Conservation (phyloP, 2,888 invertebrate genomes). For the Himalopsyche kuldschensis region DNA sequence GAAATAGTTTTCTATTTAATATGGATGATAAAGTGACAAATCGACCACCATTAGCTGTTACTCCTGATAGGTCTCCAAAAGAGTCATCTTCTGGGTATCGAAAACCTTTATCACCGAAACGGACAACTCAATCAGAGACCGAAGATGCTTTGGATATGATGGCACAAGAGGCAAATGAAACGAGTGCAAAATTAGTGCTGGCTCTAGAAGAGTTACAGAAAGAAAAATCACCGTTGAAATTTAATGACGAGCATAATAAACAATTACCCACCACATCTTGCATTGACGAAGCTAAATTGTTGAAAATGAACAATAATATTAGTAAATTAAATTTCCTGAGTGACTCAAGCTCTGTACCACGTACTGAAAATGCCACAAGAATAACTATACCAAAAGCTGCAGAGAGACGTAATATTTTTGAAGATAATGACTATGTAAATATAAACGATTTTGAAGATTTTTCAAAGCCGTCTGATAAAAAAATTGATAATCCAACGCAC, state of each 20-base stretch:
- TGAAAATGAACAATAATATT: not conserved
- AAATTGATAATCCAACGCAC: not conserved
- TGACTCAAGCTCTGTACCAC: not conserved
- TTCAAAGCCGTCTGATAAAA: not conserved
- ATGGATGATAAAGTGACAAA: slow-evolving; percentile 4
- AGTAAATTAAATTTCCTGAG: not conserved
- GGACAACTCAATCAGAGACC: slow-evolving; percentile 54
- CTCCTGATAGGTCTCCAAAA: slow-evolving; percentile 9
- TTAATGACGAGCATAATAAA: slow-evolving; percentile 40
- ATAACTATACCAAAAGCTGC: not conserved
- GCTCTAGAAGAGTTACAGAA: slow-evolving; percentile 63
- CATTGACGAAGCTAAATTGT: not conserved
- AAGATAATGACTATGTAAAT: not conserved
- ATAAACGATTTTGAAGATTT: not conserved
- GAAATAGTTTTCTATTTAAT: not conserved
- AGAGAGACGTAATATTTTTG: not conserved
- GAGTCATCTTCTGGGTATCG: not conserved
- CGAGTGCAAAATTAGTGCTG: slow-evolving; percentile 69
- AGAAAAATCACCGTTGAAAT: slow-evolving; percentile 43
- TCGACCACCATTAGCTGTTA: slow-evolving; percentile 14
- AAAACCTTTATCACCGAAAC: slow-evolving; percentile 16
- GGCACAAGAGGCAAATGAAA: slow-evolving; percentile 75
- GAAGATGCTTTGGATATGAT: slow-evolving; percentile 70
- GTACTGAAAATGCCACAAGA: slow-evolving; percentile 2
- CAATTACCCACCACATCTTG: not conserved